A percentile compares a stretch with the other conserved stretches of the same genome.
Conservation (phyloP, 2,888 invertebrate species). For the Caenorhabditis wallacei region DNA sequence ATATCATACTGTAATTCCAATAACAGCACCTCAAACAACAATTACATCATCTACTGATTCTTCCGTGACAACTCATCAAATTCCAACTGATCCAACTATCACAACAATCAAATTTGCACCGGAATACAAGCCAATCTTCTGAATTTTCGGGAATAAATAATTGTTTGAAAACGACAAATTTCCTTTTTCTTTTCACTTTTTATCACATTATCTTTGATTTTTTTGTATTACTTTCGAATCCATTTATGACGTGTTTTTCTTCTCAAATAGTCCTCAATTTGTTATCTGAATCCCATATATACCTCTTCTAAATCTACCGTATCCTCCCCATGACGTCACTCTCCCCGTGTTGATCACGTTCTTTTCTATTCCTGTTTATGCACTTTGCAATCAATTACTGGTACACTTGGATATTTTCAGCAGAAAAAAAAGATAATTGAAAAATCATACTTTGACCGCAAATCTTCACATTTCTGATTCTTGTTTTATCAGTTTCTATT, state of each 20-base stretch:
- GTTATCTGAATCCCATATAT: neutral
- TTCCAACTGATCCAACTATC: slow-evolving; percentile 11
- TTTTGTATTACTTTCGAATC: slow-evolving; percentile 28
- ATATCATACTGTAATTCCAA: slow-evolving; percentile 22
- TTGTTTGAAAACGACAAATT: neutral
- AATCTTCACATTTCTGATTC: neutral
- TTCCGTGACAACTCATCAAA: neutral
- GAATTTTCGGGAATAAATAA: neutral
- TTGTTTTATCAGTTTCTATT: neutral
- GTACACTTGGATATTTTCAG: neutral
- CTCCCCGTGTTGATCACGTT: slow-evolving; percentile 52
- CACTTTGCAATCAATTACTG: slow-evolving; percentile 18
- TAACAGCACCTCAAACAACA: neutral
- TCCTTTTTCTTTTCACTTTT: neutral
- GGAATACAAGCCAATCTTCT: slow-evolving; percentile 42
- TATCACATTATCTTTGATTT: neutral
- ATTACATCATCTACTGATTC: slow-evolving; percentile 13
- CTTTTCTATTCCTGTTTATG: slow-evolving; percentile 20
- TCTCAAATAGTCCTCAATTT: slow-evolving; percentile 42
- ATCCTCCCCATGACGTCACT: slow-evolving; percentile 33
- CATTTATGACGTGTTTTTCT: slow-evolving; percentile 30
- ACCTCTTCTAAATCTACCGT: slow-evolving; percentile 19
- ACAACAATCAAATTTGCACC: slow-evolving; percentile 12
- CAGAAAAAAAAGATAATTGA: neutral
- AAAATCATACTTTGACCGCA: neutral